Evolutionary conservation across 2,888 invertebrate genomes (phyloP), one percentile per base, ranked within the genome.

Genomic region (Anoplius nigerrimus): DNA sequence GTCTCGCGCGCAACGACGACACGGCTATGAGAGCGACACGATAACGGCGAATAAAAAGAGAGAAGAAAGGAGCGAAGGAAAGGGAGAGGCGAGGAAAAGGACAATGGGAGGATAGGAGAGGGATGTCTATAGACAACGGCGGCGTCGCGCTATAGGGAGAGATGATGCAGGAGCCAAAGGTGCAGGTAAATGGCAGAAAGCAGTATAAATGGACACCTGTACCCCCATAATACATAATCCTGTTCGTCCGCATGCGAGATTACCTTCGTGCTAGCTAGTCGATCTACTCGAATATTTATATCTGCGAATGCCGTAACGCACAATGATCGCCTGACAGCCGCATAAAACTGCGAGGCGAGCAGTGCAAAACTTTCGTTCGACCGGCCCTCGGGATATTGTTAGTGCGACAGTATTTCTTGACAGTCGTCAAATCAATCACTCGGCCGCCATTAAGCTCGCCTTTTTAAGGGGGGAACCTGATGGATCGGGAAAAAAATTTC

Each of bases 191-290:
- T 51, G 43, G 71, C 66, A 60, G 71, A 71, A 20, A 74, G 77
- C 71, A 76, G 76, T 70, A 79, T 71, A 75, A 81, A 80, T 77
- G 80, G 75, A 77, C 80, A 81, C 80, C 80, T 80, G 80, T 80
- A 80, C 77, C 80, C 81, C 79, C 74, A 74, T 81, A 79, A 81
- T 78, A 71, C 73, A 74, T 69, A 48, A 64, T 68, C 69, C 73
- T 34, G 34, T 13, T 6, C 34, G 34, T 11, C 34, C 34, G 34
- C 34, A 1, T 34, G 6, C 11, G 34, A 2, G 34, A 34, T 34
- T 34, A 11, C 72, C 71, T 66, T 74, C 72, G 63, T 56, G 45
- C 56, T 24, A 20, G 55, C 51, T 56, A 43, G 48, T 66, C 63
- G 63, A 65, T 74, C 69, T 71, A 65, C 62, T 62, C 67, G 67